Evolutionary conservation across 2,888 invertebrate species (phyloP), one percentile per base, ranked within the genome.

Genomic region (Drosophila vallismaia): DNA sequence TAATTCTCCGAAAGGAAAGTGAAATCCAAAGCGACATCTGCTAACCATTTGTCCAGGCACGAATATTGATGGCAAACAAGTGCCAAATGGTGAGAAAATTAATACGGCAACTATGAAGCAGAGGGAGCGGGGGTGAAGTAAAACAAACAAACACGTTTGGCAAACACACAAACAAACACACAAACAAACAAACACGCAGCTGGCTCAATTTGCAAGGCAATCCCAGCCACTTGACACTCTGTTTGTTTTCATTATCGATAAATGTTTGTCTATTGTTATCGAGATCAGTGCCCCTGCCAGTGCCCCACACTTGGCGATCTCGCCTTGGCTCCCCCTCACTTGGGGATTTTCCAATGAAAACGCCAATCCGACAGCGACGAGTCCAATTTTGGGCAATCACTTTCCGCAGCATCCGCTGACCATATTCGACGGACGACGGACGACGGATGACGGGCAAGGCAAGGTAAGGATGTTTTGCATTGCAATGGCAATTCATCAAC

Each of bases 401-500:
- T 86, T 87, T 82, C 81, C 81, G 50, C 79, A 49, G 49, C 55
- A 60, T 52, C 52, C 40, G 63, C 64, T 66, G 68, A 42, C 74
- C 74, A 74, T 51, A 53, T 71, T 36, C 38, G 69, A 14, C 69
- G 54, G n/a, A n/a, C n/a, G n/a, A n/a, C n/a, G n/a, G n/a, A n/a
- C n/a, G n/a, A n/a, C n/a, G n/a, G n/a, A n/a, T n/a, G n/a, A n/a
- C n/a, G n/a, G n/a, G n/a, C n/a, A n/a, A n/a, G n/a, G n/a, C n/a
- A n/a, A 36, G 49, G 55, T 56, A 73, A 64, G 73, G 71, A 64
- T 66, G 52, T 50, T 53, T 74, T 52, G 63, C 63, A 64, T 67
- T 67, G 53, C 52, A 60, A 50, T 55, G 59, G 77, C 81, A 79
- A 80, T 87, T 87, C 76, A 78, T 85, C 86, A 81, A 75, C 84